phyloP scores from a whole-genome alignment of 1,140 invertebrate species.

The Drosophila mayri region DNA sequence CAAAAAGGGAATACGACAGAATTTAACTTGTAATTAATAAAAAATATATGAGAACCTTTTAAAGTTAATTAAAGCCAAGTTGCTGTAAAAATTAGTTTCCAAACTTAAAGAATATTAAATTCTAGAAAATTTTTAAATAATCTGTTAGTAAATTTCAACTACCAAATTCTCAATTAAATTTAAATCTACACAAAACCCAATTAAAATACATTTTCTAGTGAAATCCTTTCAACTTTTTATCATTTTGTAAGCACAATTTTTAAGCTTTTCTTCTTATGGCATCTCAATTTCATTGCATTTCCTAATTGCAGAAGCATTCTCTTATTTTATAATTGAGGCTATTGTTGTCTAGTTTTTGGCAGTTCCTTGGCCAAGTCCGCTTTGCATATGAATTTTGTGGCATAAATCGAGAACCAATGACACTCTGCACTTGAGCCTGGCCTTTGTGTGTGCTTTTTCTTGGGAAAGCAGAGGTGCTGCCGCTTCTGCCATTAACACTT shows the following conservation, averaged over 20 bases:
- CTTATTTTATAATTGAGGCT: conserved; percentile 10
- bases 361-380: neutral
- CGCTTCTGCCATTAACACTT: conserved; percentile 64
- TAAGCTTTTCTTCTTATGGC: conserved; percentile 3
- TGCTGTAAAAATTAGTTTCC: neutral
- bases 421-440: conserved; percentile 37
- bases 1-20: too few relatives aligned
- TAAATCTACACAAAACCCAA: neutral
- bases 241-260: neutral
- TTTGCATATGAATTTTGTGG: conserved; percentile 8
- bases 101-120: neutral
- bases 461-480: conserved; percentile 19
- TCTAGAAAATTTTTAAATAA: neutral
- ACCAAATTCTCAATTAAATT: neutral
- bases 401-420: conserved; percentile 16
- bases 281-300: conserved; percentile 31
- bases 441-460: conserved; percentile 8
- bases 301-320: conserved; percentile 21
- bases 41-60: neutral
- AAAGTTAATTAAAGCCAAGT: too few relatives aligned
- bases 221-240: neutral
- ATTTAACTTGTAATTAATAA: neutral
- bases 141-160: neutral
- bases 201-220: conserved; percentile 7
- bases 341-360: conserved; percentile 17